Base-by-base conservation (phyloP, 2,113 vertebrate genomes). In the Speoplatyrhinus poulsoni region DNA sequence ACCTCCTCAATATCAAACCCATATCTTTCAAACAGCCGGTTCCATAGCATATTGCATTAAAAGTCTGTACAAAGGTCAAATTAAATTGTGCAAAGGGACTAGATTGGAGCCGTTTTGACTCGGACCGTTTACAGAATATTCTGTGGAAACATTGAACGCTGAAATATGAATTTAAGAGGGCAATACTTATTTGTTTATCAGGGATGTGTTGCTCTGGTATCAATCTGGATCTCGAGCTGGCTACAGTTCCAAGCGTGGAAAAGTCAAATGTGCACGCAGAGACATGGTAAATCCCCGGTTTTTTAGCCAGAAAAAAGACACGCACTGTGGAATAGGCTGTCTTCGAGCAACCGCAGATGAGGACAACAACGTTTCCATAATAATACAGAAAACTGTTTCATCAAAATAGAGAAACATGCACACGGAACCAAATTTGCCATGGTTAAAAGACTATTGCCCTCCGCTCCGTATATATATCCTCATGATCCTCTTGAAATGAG, bases 231-330 rank as follows among this genome's bases (percentile, higher is more conserved):
- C 16, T 64, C 46, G 62, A 57, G 64, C 64, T 62, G 41, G 60
- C 46, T 69, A 16, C 32, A n/a, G 56, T 58, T 32, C 11, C 46
- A 46, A 62, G 56, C 59, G 77, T 56, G 53, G 65, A 48, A 26
- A 54, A 41, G 69, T 33, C 48, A 54, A 83, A 76, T 57, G 75
- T 55, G 75, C 55, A 71, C 32, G 70, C 59, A 66, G 70, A 63
- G 10, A 7, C 48, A n/a, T 77, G 57, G 55, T 56, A 48, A 75
- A 71, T 48, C 52, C 62, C 11, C 47, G 2, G 26, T 26, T 26
- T 1, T 82, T 76, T 79, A 72, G 60, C 54, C 69, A 75, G 76
- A 80, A 81, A 80, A 61, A 76, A 41, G 58, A 60, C 62, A 72
- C 60, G 70, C 67, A 71, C 19, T 26, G 69, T 82, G 70, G 62